Evolutionary conservation across 1,140 invertebrate species (phyloP).

Genomic region (Magallana angulata): DNA sequence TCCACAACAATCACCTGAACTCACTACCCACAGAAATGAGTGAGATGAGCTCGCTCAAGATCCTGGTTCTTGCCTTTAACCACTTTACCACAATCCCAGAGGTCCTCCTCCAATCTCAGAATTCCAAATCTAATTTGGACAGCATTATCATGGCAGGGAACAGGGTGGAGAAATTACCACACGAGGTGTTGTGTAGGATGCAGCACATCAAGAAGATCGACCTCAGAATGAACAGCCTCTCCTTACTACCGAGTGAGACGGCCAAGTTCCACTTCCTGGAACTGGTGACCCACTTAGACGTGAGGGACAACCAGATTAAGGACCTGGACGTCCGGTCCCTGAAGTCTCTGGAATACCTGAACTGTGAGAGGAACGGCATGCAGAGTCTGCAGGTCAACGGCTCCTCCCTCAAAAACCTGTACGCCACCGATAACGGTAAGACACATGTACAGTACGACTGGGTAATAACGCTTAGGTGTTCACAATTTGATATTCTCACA

Average conservation of each 20-base stretch:
- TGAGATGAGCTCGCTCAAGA: constrained; percentile 71
- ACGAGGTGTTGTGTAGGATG: constrained; percentile 73
- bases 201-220: constrained; percentile 78
- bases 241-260: constrained; percentile 75
- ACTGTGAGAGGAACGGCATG: constrained; percentile 77
- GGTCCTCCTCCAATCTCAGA: constrained; percentile 68
- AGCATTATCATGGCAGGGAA: constrained; percentile 80
- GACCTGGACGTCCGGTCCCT: constrained; percentile 77
- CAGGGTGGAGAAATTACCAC: constrained; percentile 71
- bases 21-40: constrained; percentile 74
- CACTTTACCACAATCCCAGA: constrained; percentile 74
- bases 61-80: constrained; percentile 79
- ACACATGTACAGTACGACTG: too few relatives aligned
- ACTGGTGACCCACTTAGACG: constrained; percentile 77
- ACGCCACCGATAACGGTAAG: constrained; percentile 77
- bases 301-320: constrained; percentile 75
- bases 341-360: constrained; percentile 76
- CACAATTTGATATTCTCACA: not conserved
- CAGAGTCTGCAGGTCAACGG: constrained; percentile 75
- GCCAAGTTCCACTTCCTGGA: constrained; percentile 76
- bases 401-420: constrained; percentile 72
- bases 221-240: constrained; percentile 77
- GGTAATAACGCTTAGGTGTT: not conserved
- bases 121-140: constrained; percentile 70
- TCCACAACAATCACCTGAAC: constrained; percentile 78